These are phyloP conservation scores for Ancistrus triradiatus DNA, from an alignment of 2,113 vertebrate species.

Conservation along the genomic window DNA sequence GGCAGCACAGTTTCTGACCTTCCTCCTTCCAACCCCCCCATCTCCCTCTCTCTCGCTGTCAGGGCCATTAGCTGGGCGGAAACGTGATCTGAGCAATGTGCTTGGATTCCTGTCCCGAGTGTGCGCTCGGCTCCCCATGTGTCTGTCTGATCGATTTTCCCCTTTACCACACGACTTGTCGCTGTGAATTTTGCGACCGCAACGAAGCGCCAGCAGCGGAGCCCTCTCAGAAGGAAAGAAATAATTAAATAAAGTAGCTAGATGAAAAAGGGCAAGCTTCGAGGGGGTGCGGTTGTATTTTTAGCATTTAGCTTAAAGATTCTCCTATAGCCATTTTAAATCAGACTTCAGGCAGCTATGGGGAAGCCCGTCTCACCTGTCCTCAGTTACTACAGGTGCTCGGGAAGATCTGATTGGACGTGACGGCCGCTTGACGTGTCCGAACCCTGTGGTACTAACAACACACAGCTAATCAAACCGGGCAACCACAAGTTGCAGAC, in stretches of 20 bases:
- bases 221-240: conserved; percentile 40
- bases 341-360: conserved; percentile 43
- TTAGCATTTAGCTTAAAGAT: conserved; percentile 40
- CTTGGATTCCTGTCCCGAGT: conserved; percentile 97
- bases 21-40: conserved; percentile 47
- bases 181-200: conserved; percentile 91
- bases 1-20: conserved; percentile 54
- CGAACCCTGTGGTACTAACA: conserved; percentile 70
- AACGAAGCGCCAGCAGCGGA: conserved; percentile 77
- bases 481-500: conserved; percentile 78
- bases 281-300: conserved; percentile 44
- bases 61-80: conserved; percentile 79
- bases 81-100: conserved; percentile 96
- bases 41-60: conserved; percentile 73
- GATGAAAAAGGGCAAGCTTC: no score
- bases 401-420: conserved; percentile 69
- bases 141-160: conserved; percentile 99
- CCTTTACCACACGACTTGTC: conserved; percentile 91
- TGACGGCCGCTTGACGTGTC: conserved; percentile 74
- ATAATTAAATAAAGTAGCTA: conserved; percentile 21
- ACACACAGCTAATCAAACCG: conserved; percentile 75
- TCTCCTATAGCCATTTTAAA: background rate
- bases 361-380: conserved; percentile 79
- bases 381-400: conserved; percentile 81
- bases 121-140: conserved; percentile 86